Evolutionary conservation across 1,140 invertebrate species (phyloP), one percentile per base, ranked within the genome.

Genomic region (Drosophila murphyi): DNA sequence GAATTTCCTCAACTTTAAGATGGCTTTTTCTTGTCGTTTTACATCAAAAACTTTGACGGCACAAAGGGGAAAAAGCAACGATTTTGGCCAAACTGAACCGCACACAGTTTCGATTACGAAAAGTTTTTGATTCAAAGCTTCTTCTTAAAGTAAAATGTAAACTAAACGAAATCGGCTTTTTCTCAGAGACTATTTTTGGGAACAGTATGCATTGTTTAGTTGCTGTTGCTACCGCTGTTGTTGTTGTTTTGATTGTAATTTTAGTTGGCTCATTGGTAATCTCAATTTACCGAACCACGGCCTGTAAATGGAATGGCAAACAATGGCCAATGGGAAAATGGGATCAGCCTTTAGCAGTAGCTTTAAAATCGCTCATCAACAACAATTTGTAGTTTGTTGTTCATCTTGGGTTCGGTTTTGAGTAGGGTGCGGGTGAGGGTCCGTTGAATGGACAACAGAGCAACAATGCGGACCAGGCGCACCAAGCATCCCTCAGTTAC

Each of bases 381-480:
- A 80, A 85, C 80, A 87, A 77, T 88, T 80, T 83, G 85, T 83
- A 88, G 83, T 88, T 88, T 80, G 85, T 88, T 89, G 82, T 86
- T 87, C 82, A 68, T 68, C 73, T 64, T 57, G 41, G 12, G 37
- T 41, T 48, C 32, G 35, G 37, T 12, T 20, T 8, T 43, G 10
- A 43, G 20, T 20, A 43, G 37, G 51, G 1, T 8, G n/a, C 4
- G 20, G 20, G 12, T 2, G 1, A 7, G 12, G 12, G n/a, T n/a
- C 6, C 7, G n/a, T 37, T 41, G 50, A 54, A 37, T 45, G 35
- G 34, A 43, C 68, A 48, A 51, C 55, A 60, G 39, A 69, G 72
- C 60, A 85, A 89, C 85, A 88, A 88, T 80, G 80, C 75, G 48
- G 0, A 20, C 20, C 20, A 20, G 20, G 28, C 61, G 68, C 55